A percentile compares a stretch with the other conserved stretches of the same genome.
Conservation (phyloP, 2,888 invertebrate genomes). For the Stenolophus ochropezus region DNA sequence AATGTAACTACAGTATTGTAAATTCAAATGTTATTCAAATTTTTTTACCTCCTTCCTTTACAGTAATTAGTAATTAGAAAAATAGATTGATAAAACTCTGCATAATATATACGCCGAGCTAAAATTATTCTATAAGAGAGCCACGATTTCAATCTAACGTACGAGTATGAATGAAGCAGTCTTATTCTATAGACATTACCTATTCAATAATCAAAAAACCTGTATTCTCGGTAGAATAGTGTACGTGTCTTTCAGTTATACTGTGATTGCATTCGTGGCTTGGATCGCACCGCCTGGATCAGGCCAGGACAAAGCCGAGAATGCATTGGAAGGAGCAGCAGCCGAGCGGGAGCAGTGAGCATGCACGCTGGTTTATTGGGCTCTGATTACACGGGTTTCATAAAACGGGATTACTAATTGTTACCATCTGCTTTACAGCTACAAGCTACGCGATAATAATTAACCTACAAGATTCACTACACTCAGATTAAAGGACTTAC, state of each 20-base stretch:
- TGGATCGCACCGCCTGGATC: background rate
- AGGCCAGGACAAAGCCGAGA: background rate
- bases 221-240: background rate
- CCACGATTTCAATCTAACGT: too few relatives aligned
- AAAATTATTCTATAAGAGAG: too few relatives aligned
- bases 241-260: background rate
- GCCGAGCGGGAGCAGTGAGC: background rate
- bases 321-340: background rate
- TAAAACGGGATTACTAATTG: conserved; percentile 22
- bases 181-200: background rate
- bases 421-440: background rate
- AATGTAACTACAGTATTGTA: too few relatives aligned
- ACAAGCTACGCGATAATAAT: background rate
- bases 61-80: too few relatives aligned
- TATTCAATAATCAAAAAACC: background rate
- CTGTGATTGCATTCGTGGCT: background rate
- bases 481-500: background rate
- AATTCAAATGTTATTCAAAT: too few relatives aligned
- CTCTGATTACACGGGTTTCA: conserved; percentile 16
- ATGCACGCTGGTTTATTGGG: conserved; percentile 18
- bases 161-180: too few relatives aligned
- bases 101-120: too few relatives aligned
- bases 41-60: too few relatives aligned
- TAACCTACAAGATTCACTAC: background rate
- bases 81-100: too few relatives aligned